Conservation (phyloP, 2,113 vertebrate genomes). For the Dicerorhinus sumatrensis region DNA sequence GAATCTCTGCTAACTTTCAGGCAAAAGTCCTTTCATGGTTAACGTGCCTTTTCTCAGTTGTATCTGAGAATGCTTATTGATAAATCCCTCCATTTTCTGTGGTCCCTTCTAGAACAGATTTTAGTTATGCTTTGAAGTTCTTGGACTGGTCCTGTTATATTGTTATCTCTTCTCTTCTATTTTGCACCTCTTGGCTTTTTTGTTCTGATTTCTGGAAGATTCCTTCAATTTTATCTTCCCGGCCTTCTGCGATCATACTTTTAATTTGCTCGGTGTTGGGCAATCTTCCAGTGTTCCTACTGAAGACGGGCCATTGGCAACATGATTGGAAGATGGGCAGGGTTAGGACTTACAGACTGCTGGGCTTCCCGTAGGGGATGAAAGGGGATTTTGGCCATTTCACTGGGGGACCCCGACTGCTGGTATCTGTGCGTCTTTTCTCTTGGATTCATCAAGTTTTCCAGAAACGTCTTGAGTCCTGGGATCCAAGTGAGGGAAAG, state of each 20-base stretch:
- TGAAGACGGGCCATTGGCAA: no score
- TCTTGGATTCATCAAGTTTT: not conserved
- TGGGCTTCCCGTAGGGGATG: not conserved
- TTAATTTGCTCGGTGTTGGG: fast-evolving
- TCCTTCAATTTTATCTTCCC: not conserved
- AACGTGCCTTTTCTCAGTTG: not conserved
- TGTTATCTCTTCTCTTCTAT: no score
- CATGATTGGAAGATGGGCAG: not conserved
- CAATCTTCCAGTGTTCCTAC: not conserved
- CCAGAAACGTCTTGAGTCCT: no score
- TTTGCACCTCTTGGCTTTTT: not conserved
- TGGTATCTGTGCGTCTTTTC: not conserved
- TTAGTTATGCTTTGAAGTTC: fast-evolving
- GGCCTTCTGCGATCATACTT: not conserved
- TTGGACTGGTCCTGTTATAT: fast-evolving
- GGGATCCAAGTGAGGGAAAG: not conserved
- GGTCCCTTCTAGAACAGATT: not conserved
- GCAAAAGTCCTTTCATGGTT: not conserved
- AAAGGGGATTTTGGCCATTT: fast-evolving
- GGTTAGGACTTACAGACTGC: not conserved
- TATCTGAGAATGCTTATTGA: fast-evolving
- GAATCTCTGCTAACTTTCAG: not conserved
- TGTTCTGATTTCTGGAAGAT: not conserved
- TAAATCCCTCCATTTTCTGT: fast-evolving
- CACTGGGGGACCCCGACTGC: not conserved